These are phyloP conservation scores for Epiblema foenella DNA, from an alignment of 2,888 invertebrate species.

Conservation along the genomic window DNA sequence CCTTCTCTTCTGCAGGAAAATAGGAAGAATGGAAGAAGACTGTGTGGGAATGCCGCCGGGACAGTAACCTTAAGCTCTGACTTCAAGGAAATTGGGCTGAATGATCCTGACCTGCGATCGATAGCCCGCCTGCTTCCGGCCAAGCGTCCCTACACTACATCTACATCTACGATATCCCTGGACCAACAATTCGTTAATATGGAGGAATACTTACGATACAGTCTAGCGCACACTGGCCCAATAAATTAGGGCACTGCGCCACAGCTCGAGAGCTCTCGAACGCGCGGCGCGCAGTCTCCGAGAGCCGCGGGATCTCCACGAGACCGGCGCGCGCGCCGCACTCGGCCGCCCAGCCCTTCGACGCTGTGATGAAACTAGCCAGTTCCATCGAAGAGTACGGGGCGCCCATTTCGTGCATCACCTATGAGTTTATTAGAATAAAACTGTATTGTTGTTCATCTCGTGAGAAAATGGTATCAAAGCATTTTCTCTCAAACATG, in stretches of 20 bases:
- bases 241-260: conserved; percentile 93
- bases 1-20: too few species aligned
- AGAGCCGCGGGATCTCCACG: conserved; percentile 93
- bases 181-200: neutral
- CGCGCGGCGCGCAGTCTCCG: conserved; percentile 89
- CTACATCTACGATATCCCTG: too few species aligned
- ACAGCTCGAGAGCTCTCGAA: conserved; percentile 94
- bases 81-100: too few species aligned
- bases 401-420: conserved; percentile 93
- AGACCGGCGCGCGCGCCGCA: conserved; percentile 97
- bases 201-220: conserved; percentile 75
- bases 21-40: too few species aligned
- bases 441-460: too few species aligned
- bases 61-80: too few species aligned
- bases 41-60: too few species aligned
- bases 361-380: conserved; percentile 96
- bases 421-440: conserved; percentile 63
- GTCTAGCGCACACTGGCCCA: conserved; percentile 95
- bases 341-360: conserved; percentile 96
- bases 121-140: too few species aligned
- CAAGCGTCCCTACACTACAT: too few species aligned
- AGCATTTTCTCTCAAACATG: too few species aligned
- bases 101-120: too few species aligned
- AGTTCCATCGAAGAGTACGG: conserved; percentile 94
- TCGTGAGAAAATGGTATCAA: too few species aligned